Percentiles rank a stretch among this genome's conserved stretches.
phyloP scores from a whole-genome alignment of 2,888 invertebrate species.

The Scaptomyza polygonia region DNA sequence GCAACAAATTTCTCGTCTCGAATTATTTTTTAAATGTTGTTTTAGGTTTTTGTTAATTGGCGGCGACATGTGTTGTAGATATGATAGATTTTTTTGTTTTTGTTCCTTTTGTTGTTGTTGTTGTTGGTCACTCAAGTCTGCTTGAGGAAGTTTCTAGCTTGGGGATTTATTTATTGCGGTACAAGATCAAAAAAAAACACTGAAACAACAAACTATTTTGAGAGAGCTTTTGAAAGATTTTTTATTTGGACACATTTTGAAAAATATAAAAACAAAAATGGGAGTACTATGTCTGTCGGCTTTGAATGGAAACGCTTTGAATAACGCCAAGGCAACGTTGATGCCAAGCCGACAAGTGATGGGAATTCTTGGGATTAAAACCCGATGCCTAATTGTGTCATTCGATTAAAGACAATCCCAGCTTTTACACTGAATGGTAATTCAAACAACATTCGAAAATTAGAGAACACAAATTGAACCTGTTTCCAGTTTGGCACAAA shows the following conservation, averaged over 20 bases:
- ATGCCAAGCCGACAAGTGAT: constrained; percentile 67
- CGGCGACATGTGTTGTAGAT: constrained; percentile 79
- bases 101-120: constrained; percentile 20
- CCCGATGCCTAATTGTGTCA: constrained; percentile 52
- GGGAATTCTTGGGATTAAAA: constrained; percentile 58
- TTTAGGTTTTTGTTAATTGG: constrained; percentile 77
- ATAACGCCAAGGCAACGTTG: constrained; percentile 35
- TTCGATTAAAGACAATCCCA: neutral
- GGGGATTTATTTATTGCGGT: constrained; percentile 70
- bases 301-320: constrained; percentile 47
- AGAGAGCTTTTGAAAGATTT: constrained; percentile 40
- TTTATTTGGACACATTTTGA: constrained; percentile 39
- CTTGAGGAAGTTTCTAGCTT: constrained; percentile 73
- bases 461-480: constrained; percentile 51
- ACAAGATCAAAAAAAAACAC: constrained; percentile 64
- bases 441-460: neutral
- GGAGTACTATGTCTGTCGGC: constrained; percentile 49
- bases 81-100: constrained; percentile 25
- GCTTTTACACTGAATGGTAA: constrained; percentile 25
- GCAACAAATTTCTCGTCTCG: constrained; percentile 38
- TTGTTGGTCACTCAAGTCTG: constrained; percentile 45
- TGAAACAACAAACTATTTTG: constrained; percentile 9
- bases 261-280: too few species aligned
- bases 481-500: constrained; percentile 37
- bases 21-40: constrained; percentile 68